Base-by-base conservation (phyloP, 2,797 vertebrate species). In the Perdix hodgsoniae region DNA sequence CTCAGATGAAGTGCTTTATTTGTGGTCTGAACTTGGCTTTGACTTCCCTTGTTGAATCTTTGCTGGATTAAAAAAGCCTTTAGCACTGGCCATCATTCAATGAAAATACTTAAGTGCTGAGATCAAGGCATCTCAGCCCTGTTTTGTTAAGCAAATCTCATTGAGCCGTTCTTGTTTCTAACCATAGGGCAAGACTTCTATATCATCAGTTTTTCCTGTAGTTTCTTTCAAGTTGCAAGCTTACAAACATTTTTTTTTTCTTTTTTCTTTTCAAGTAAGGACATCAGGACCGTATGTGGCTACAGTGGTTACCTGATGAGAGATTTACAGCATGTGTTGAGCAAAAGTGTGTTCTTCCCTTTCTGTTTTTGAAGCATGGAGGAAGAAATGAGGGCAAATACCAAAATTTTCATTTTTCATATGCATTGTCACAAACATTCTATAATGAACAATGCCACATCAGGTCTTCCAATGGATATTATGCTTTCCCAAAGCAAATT, bases 11-110 rank as follows among this genome's bases (percentile, higher is more conserved):
- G 5, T 67, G 40, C 82, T 95, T 90, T 94, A 93, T 95, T 93
- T 94, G 92, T 91, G 87, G 85, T 94, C 71, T 93, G 89, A 92
- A 82, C 90, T 88, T 72, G 80, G 74, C 79, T 94, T 94, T 83
- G 75, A 75, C 66, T 88, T 94, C 67, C 75, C 81, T 79, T 91
- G 66, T 86, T 94, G 44, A 60, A 17, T 92, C 72, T 91, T 87
- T 87, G 27, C 45, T 91, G 76, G 24, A 45, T 81, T 73, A 80
- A 89, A 95, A 91, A 94, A 73, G 82, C 83, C 92, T 76, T 91
- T 90, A 88, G 85, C 83, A 54, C 66, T 94, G 87, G 82, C 73
- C 70, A 57, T 64, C 87, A 63, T 73, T 92, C 89, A 95, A 24
- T 86, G 40, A 86, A 94, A 88, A 78, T 50, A 66, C 56, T 81